These are phyloP conservation scores for Hippocampus mohnikei DNA, from an alignment of 2,113 vertebrate genomes.

Conservation along the genomic window DNA sequence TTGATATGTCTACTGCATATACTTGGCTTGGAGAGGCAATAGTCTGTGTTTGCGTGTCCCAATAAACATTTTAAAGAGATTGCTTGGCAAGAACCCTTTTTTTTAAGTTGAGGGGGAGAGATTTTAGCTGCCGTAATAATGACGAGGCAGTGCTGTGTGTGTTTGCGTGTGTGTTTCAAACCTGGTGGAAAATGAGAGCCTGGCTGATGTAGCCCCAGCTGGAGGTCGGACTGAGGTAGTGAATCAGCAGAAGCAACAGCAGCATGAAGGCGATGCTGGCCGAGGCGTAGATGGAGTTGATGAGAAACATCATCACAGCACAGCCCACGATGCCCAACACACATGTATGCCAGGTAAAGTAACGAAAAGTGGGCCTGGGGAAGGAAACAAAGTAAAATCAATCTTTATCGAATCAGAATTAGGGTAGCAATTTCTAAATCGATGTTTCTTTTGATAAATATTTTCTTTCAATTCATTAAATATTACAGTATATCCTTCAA, in stretches of 20 bases:
- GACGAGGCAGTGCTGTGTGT: constrained; percentile 43
- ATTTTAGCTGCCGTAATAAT: constrained; percentile 62
- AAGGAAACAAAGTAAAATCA: not conserved
- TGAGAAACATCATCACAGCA: constrained; percentile 88
- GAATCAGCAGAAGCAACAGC: constrained; percentile 82
- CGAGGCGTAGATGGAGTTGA: constrained; percentile 85
- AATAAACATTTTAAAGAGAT: constrained; percentile 53
- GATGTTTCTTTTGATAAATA: not conserved
- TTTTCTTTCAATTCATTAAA: not conserved
- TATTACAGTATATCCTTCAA: not conserved
- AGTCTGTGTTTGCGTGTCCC: constrained; percentile 33
- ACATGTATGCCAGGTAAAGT: constrained; percentile 90
- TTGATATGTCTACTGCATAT: constrained; percentile 41
- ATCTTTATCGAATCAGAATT: not conserved
- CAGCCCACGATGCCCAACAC: constrained; percentile 84
- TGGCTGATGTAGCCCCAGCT: constrained; percentile 94
- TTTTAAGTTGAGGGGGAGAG: constrained; percentile 57
- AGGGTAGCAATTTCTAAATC: not conserved
- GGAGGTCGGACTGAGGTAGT: constrained; percentile 86
- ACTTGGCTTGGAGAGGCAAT: constrained; percentile 28
- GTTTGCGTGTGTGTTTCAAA: constrained; percentile 44
- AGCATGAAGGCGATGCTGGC: constrained; percentile 86
- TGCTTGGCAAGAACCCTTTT: constrained; percentile 52
- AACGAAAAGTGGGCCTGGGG: constrained; percentile 84
- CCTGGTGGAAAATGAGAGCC: constrained; percentile 92